Conservation (phyloP, 2,113 vertebrate genomes). For the Entosphenus tridentatus region DNA sequence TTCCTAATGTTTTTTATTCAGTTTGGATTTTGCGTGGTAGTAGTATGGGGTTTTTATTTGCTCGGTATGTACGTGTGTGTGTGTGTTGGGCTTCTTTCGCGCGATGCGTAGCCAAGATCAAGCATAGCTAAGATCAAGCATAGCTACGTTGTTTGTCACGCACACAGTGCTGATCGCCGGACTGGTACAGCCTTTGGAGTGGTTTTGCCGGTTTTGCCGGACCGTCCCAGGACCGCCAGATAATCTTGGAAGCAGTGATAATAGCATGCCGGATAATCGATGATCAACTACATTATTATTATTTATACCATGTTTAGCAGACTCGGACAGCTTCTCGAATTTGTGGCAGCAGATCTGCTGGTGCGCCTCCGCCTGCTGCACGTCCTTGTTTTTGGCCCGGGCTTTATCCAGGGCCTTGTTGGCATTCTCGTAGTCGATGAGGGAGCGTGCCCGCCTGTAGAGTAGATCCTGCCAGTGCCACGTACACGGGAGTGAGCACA, state of each 20-base stretch:
- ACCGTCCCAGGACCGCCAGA: neutral
- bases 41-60: no score
- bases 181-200: neutral
- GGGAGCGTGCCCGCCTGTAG: conserved; percentile 7
- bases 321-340: conserved; percentile 10
- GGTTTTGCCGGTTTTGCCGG: neutral
- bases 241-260: neutral
- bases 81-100: no score
- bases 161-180: neutral
- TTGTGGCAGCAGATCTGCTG: conserved; percentile 13
- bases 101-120: neutral
- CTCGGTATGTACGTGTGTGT: no score
- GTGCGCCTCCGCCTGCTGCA: neutral
- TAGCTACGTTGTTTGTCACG: neutral
- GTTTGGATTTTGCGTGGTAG: no score
- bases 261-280: neutral
- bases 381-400: conserved; percentile 10
- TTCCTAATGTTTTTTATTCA: no score
- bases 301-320: conserved; percentile 12
- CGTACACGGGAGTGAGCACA: neutral
- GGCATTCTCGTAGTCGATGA: conserved; percentile 13
- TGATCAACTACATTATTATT: neutral
- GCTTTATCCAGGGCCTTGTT: conserved; percentile 13
- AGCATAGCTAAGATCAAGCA: neutral
- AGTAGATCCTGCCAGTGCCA: conserved; percentile 12